These are phyloP conservation scores for Dromius quadrimaculatus DNA, from an alignment of 2,888 invertebrate species.

Conservation along the genomic window DNA sequence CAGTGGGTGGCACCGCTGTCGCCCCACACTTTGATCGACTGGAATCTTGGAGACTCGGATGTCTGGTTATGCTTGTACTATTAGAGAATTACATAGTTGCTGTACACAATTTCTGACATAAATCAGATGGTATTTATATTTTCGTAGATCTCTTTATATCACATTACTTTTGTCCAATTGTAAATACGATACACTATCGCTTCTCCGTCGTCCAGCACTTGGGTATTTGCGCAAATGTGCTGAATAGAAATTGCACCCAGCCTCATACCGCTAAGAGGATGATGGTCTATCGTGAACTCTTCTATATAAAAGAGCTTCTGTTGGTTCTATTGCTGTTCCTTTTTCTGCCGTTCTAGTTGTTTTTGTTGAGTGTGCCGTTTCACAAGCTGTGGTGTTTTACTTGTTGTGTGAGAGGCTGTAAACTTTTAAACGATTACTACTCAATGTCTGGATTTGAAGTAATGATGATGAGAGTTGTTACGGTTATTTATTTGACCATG, in stretches of 20 bases:
- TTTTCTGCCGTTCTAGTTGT: not conserved
- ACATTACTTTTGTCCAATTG: too few relatives aligned
- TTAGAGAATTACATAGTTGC: too few relatives aligned
- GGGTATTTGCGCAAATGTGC: slow-evolving; percentile 32
- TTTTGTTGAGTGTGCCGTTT: slow-evolving; percentile 7
- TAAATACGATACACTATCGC: too few relatives aligned
- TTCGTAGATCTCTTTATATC: too few relatives aligned
- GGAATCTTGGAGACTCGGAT: not conserved
- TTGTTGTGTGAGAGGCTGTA: slow-evolving; percentile 8
- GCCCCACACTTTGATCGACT: slow-evolving; percentile 5
- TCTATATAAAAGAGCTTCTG: slow-evolving; percentile 35
- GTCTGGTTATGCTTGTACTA: not conserved
- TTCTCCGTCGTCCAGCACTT: not conserved
- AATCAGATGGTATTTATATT: too few relatives aligned
- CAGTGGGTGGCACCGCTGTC: not conserved
- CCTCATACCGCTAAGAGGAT: slow-evolving; percentile 8
- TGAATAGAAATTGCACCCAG: slow-evolving; percentile 21
- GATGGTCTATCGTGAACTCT: slow-evolving; percentile 21
- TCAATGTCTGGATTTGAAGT: too few relatives aligned
- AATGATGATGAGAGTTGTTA: slow-evolving; percentile 17
- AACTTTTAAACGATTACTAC: too few relatives aligned
- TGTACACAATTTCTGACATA: too few relatives aligned
- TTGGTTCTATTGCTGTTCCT: not conserved
- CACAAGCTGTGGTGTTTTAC: slow-evolving; percentile 4
- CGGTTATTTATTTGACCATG: too few relatives aligned